A percentile compares a stretch with the other conserved stretches of the same genome.
phyloP scores from a whole-genome alignment of 2,113 vertebrate genomes.

The Proteles cristata region DNA sequence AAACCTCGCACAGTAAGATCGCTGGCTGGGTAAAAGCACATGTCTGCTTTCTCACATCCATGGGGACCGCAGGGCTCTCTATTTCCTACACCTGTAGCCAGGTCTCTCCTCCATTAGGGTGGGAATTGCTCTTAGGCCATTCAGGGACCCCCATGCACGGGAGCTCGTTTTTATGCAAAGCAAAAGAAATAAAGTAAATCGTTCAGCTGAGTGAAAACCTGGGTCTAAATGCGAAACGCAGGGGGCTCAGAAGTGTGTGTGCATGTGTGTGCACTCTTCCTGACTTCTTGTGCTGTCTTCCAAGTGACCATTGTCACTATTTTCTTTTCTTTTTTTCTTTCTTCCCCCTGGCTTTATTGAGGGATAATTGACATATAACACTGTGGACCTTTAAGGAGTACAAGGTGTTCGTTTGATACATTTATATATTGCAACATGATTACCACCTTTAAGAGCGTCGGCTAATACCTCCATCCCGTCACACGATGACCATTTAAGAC shows the following conservation, averaged over 20 bases:
- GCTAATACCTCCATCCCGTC: background rate
- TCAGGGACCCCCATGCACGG: background rate
- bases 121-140: constrained; percentile 42
- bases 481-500: background rate
- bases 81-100: background rate
- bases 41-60: background rate
- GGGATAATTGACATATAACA: background rate
- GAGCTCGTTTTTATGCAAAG: background rate
- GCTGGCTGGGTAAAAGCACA: constrained; percentile 31
- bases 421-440: background rate
- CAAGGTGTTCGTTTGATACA: background rate
- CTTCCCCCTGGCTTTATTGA: background rate
- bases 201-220: background rate
- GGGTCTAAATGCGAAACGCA: background rate
- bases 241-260: background rate
- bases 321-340: background rate
- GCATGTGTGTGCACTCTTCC: too few relatives aligned
- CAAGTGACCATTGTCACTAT: background rate
- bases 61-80: background rate
- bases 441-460: background rate
- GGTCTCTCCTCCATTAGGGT: constrained; percentile 2
- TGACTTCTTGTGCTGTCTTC: background rate
- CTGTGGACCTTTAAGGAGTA: background rate
- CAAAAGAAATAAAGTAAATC: background rate
- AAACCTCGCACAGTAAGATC: constrained; percentile 65